Evolutionary conservation across 2,888 invertebrate genomes (phyloP), one percentile per base, ranked within the genome.

Genomic region (Tryphoninae sp.): DNA sequence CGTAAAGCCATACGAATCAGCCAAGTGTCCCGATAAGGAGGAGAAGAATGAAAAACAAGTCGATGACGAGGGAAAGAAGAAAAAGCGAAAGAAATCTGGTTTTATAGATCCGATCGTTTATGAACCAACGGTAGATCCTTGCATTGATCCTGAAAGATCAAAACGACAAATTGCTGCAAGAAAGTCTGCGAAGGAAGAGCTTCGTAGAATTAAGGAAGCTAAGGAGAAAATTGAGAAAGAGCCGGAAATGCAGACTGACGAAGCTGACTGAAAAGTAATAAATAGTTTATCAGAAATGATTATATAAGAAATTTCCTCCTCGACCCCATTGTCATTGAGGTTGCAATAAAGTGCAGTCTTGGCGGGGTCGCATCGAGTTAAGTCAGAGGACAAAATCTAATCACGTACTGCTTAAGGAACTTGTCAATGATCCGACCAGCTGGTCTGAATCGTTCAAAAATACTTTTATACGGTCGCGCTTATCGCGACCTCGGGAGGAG

Each of bases 51-150:
- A 79, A 4, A 33, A 33, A 33, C 33, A 33, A 33, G 33, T 33
- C 11, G 62, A 45, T 4, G 59, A 58, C n/a, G 68, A 71, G 3
- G 55, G 67, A 51, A 16, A 40, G 4, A 67, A 51, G 23, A 62
- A 67, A 23, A 79, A 75, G 0, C 22, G n/a, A 42, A 73, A 62
- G 19, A 75, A 65, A 40, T 16, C 59, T 4, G 58, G 40, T 16
- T 65, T 81, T 2, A 86, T 88, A 22, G 85, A 88, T 84, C 83
- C 84, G 1, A 87, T 89, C 11, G 86, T 78, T 51, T 86, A 81
- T 13, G 84, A 84, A n/a, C 80, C 80, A 0, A 89, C 87, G 49
- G 83, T 87, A 13, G 90, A 90, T 83, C 90, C 90, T 0, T 84
- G 84, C 26, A 81, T 88, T 6, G 86, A 86, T 82, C 88, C 88